Evolutionary conservation across 2,113 vertebrate species (phyloP), one percentile per base, ranked within the genome.

Genomic region (Cebus imitator): DNA sequence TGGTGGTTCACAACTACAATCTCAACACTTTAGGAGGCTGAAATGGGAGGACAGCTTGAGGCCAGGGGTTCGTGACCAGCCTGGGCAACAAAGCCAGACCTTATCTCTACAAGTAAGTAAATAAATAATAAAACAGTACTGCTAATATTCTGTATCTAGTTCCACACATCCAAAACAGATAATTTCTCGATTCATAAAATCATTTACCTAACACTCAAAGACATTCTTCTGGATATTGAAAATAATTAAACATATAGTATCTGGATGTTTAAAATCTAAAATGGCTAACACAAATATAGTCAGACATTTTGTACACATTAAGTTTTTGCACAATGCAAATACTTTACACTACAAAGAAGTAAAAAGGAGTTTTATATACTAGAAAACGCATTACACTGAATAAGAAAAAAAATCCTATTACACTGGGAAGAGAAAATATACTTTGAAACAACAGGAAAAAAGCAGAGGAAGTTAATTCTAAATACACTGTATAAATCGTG

Each of bases 191-290:
- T 72, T 95, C 64, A 84, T 48, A 75, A 48, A 73, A 35, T 43
- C 68, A 96, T 52, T 81, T 84, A 27, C 58, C 48, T 92, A 90
- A 30, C 32, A 94, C 11, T 81, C 58, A 70, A 86, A 81, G 73
- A 70, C 55, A 88, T 72, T 79, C 43, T 75, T 95, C 48, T 88
- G 61, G 61, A 91, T 72, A 73, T 3, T 43, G 64, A 97, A 91
- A 91, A 89, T 91, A 78, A 89, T 92, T 72, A 95, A 72, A 64
- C 52, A 87, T 40, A 88, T 9, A 5, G 61, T 81, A 25, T 81
- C 78, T 88, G 32, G 40, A 27, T 37, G 32, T 72, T 80, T 80
- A 55, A 80, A 80, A 58, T 80, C 7, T 43, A 58, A 80, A 81
- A 80, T n/a, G 50, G 16, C 35, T 6, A 55, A n/a, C 11, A 75